A percentile compares a stretch with the other conserved stretches of the same genome.
These are phyloP conservation scores for Microctonus brassicae DNA, from an alignment of 2,888 invertebrate species.

Conservation along the genomic window DNA sequence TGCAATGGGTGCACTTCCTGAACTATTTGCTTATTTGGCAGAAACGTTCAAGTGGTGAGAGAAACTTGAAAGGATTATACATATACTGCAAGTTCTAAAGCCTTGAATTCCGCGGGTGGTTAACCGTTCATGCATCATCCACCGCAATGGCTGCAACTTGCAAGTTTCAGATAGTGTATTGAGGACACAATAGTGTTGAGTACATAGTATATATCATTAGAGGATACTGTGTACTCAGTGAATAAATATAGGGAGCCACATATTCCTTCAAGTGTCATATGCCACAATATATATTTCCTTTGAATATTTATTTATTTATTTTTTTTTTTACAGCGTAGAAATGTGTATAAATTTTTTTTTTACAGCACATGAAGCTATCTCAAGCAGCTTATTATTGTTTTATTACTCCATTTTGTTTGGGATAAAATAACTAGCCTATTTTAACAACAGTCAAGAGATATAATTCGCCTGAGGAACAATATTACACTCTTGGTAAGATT, in stretches of 20 bases:
- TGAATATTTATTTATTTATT: too few relatives aligned
- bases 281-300: too few relatives aligned
- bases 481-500: constrained; percentile 11
- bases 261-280: too few relatives aligned
- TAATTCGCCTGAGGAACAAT: constrained; percentile 19
- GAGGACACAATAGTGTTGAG: constrained; percentile 33
- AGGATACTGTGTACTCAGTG: neutral
- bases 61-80: constrained; percentile 34
- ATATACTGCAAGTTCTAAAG: constrained; percentile 16
- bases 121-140: constrained; percentile 60
- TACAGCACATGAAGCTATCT: too few relatives aligned
- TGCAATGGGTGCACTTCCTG: constrained; percentile 25
- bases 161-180: constrained; percentile 44
- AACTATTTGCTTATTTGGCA: constrained; percentile 52
- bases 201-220: neutral
- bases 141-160: constrained; percentile 58
- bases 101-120: constrained; percentile 45
- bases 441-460: constrained; percentile 15
- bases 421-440: neutral
- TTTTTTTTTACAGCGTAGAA: too few relatives aligned
- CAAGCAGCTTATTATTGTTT: too few relatives aligned
- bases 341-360: too few relatives aligned
- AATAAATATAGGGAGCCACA: too few relatives aligned
- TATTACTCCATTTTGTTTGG: too few relatives aligned
- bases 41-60: constrained; percentile 51